These are phyloP conservation scores for Dunckerocampus dactyliophorus DNA, from an alignment of 2,113 vertebrate species.

Conservation along the genomic window DNA sequence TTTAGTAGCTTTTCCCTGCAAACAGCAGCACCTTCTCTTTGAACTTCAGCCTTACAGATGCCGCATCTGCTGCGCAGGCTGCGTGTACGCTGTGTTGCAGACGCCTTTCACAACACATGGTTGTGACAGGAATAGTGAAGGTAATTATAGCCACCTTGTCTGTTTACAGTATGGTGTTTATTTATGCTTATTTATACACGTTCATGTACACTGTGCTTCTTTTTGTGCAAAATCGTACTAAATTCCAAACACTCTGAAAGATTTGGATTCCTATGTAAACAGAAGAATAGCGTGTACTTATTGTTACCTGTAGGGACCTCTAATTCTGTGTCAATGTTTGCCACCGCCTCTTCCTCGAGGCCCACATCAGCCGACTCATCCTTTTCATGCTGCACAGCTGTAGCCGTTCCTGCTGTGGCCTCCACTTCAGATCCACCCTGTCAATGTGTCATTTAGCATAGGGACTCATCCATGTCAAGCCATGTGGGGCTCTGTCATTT, in stretches of 20 bases:
- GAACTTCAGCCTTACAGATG: no score
- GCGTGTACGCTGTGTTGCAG: no score
- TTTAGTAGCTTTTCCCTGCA: no score
- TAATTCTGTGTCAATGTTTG: neutral
- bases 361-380: constrained; percentile 8
- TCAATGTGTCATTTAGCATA: neutral
- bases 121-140: no score
- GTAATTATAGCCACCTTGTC: no score
- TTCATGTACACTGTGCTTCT: no score
- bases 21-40: no score
- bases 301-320: constrained; percentile 21
- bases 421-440: constrained; percentile 11
- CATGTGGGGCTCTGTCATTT: neutral
- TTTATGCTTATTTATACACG: no score
- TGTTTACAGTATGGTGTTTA: no score
- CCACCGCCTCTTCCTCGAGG: neutral
- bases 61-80: no score
- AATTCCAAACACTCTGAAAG: neutral
- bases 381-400: neutral
- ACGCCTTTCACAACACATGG: no score
- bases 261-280: neutral
- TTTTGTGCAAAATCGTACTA: neutral
- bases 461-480: neutral
- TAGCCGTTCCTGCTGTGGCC: neutral
- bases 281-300: neutral